Evolutionary conservation across 2,797 vertebrate genomes (phyloP).

Genomic region (Chelon auratus): DNA sequence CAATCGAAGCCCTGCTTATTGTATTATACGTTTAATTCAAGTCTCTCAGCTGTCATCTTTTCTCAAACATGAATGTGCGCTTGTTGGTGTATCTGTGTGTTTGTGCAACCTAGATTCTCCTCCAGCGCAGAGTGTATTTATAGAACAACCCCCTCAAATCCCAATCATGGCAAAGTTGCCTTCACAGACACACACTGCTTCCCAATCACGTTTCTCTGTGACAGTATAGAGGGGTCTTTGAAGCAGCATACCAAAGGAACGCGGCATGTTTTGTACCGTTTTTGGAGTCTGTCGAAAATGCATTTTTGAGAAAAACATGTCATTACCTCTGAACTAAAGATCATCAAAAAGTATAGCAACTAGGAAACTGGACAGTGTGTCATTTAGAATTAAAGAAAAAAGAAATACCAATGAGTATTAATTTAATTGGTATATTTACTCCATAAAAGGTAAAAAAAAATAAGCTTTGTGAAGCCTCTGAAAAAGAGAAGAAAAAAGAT

Average conservation of each 20-base stretch:
- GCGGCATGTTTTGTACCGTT: neutral
- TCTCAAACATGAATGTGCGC: conserved; percentile 26
- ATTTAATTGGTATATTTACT: neutral
- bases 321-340: neutral
- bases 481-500: neutral
- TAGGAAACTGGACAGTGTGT: neutral
- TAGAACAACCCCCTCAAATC: conserved; percentile 79
- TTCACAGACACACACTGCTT: conserved; percentile 60
- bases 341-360: neutral
- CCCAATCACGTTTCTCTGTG: conserved; percentile 61
- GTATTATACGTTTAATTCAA: conserved; percentile 32
- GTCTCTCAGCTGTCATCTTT: conserved; percentile 36
- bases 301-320: neutral
- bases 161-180: conserved; percentile 71
- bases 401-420: neutral
- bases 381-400: neutral
- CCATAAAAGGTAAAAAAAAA: neutral
- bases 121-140: conserved; percentile 77
- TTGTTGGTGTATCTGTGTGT: conserved; percentile 65
- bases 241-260: conserved; percentile 11
- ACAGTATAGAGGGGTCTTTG: conserved; percentile 40
- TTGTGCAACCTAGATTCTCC: conserved; percentile 81
- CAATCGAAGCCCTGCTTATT: neutral
- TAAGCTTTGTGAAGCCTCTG: conserved; percentile 13
- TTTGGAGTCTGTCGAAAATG: neutral